Evolutionary conservation across 2,113 vertebrate species (phyloP).

Genomic region (Epinephelus fuscoguttatus): DNA sequence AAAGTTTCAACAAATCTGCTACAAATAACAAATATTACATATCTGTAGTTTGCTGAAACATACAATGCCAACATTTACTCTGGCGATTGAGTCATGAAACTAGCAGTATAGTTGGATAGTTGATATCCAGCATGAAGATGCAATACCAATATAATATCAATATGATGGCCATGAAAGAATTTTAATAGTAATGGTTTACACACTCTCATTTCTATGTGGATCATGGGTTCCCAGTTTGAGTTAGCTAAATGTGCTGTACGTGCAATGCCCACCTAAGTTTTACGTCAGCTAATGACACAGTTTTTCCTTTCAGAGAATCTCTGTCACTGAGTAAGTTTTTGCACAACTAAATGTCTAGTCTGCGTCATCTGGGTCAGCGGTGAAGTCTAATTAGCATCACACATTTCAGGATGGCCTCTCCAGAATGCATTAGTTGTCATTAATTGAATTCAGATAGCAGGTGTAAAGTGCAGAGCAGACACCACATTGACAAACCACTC

Average conservation of each 20-base stretch:
- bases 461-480: slow-evolving; percentile 54
- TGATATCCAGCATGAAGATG: not conserved
- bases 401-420: slow-evolving; percentile 43
- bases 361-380: slow-evolving; percentile 48
- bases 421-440: slow-evolving; percentile 76
- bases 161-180: not conserved
- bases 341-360: slow-evolving; percentile 31
- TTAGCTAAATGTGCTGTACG: not conserved
- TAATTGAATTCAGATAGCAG: slow-evolving; percentile 82
- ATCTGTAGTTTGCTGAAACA: too few relatives aligned
- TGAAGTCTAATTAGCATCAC: slow-evolving; percentile 58
- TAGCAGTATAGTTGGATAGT: not conserved
- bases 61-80: too few relatives aligned
- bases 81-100: too few relatives aligned
- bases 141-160: not conserved
- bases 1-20: too few relatives aligned
- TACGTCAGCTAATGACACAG: not conserved
- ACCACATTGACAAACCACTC: slow-evolving; percentile 52
- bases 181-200: not conserved
- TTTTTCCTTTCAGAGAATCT: not conserved
- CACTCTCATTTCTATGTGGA: not conserved
- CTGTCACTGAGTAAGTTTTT: not conserved
- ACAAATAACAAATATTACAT: too few relatives aligned
- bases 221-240: not conserved
- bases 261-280: not conserved